Base-by-base conservation (phyloP, 2,113 vertebrate species). In the Tautogolabrus adspersus region DNA sequence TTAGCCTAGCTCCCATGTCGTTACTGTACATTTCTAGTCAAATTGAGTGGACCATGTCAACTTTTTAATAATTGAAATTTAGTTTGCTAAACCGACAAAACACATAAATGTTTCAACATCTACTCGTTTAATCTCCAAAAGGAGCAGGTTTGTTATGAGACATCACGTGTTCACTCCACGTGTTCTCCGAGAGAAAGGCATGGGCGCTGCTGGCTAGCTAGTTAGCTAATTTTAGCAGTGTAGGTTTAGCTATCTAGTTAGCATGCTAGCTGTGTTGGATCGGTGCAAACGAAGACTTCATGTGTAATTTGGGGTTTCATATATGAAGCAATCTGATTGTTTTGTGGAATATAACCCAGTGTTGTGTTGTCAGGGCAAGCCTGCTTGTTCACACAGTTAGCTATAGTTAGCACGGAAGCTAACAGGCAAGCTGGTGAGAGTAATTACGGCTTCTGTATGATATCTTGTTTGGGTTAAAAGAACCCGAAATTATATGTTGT, bases 101-200 rank as follows among this genome's bases (percentile, higher is more conserved):
- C 13, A 0, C 1, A 0, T 0, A 13, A 19, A 15, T 10, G 0
- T 6, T 5, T 3, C 63, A 37, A 57, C 66, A 49, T 40, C 13
- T 30, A 26, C 12, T 40, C 6, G 23, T 83, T 83, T 81, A 80
- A 75, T 55, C 13, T 11, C 1, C 30, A 26, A 72, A 87, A 67
- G 1, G 23, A 52, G 62, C 69, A 72, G 72, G 78, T 88, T 92
- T 93, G 89, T 93, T 92, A 9, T 94, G 88, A 82, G 77, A 65
- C 77, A 13, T 94, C 94, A 94, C 93, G 93, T 95, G 94, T 91
- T 90, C 68, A 82, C 84, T 94, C 91, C 94, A 95, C 94, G 94
- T 95, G 94, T 93, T 91, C 80, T 85, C 75, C 77, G 42, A 69
- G 72, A 82, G 81, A 85, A 84, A 85, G 77, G 84, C 88, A 89